Conservation (phyloP, 2,888 invertebrate genomes). For the Coleophora flavipennella region DNA sequence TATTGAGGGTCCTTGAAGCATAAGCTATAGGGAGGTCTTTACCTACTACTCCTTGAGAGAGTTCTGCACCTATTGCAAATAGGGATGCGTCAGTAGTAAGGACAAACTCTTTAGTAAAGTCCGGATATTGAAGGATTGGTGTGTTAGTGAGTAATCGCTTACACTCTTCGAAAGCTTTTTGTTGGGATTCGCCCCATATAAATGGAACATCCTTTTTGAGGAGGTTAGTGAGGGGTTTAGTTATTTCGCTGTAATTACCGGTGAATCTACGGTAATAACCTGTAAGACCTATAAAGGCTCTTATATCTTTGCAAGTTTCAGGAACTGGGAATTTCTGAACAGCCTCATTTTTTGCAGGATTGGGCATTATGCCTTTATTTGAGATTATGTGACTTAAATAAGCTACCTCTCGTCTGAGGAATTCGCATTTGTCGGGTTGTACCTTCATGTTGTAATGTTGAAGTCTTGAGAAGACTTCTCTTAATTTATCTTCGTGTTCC, state of each 20-base stretch:
- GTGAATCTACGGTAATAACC: constrained; percentile 31
- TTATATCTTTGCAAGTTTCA: constrained; percentile 24
- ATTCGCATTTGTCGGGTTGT: constrained; percentile 33
- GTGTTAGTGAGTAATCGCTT: constrained; percentile 17
- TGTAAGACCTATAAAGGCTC: constrained; percentile 25
- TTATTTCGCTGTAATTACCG: constrained; percentile 17
- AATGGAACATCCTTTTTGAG: constrained; percentile 21
- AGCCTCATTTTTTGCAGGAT: constrained; percentile 25
- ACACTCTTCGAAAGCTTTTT: constrained; percentile 16
- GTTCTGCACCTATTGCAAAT: constrained; percentile 13
- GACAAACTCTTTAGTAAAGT: constrained; percentile 21
- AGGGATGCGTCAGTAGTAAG: constrained; percentile 24
- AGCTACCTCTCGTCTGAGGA: constrained; percentile 28
- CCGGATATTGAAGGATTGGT: constrained; percentile 19
- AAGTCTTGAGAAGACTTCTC: constrained; percentile 23
- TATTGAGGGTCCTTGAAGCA: constrained; percentile 20
- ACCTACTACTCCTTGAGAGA: constrained; percentile 15
- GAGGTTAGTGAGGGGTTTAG: constrained; percentile 24
- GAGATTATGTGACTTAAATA: constrained; percentile 37
- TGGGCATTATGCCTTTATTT: constrained; percentile 31
- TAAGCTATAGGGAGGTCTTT: constrained; percentile 17
- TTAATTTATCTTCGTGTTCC: constrained; percentile 25
- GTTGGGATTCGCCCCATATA: constrained; percentile 15
- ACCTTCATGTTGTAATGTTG: constrained; percentile 20
- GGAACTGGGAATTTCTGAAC: constrained; percentile 23